Evolutionary conservation across 2,888 invertebrate genomes (phyloP).

Genomic region (Phaonia tiefii): DNA sequence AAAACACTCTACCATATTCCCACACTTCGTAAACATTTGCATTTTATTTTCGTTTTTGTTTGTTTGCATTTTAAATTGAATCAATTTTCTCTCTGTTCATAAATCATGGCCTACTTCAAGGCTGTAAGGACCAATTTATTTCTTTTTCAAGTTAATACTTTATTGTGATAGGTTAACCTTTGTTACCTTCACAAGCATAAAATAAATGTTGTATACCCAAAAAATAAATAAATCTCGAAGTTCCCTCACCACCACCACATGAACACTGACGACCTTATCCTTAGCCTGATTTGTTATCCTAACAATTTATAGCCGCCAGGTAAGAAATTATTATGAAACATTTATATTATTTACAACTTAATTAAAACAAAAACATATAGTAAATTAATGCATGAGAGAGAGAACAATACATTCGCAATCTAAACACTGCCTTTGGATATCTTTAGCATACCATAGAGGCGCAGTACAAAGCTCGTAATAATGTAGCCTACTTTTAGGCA

Average conservation of each 20-base stretch:
- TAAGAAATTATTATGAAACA: constrained; percentile 39
- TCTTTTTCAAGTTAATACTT: too few species aligned
- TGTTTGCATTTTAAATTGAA: too few species aligned
- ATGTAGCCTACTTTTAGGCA: constrained; percentile 13
- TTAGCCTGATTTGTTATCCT: constrained; percentile 4
- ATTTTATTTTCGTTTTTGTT: too few species aligned
- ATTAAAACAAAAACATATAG: constrained; percentile 46
- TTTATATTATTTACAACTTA: constrained; percentile 61
- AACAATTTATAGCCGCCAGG: constrained; percentile 33
- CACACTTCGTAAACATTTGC: too few species aligned
- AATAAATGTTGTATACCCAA: not conserved
- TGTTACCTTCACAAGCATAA: not conserved
- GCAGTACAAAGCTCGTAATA: not conserved
- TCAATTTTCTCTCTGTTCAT: not conserved
- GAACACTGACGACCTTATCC: not conserved
- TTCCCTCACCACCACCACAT: too few species aligned
- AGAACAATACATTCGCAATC: too few species aligned
- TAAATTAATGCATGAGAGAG: not conserved
- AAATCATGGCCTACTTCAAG: constrained; percentile 29
- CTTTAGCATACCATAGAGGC: not conserved
- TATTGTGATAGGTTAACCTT: not conserved
- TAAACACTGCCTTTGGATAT: too few species aligned
- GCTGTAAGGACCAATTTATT: not conserved
- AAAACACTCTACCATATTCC: too few species aligned
- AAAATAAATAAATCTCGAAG: constrained; percentile 26